These are phyloP conservation scores for Xenopus borealis DNA, from an alignment of 2,113 vertebrate genomes.

Conservation along the genomic window DNA sequence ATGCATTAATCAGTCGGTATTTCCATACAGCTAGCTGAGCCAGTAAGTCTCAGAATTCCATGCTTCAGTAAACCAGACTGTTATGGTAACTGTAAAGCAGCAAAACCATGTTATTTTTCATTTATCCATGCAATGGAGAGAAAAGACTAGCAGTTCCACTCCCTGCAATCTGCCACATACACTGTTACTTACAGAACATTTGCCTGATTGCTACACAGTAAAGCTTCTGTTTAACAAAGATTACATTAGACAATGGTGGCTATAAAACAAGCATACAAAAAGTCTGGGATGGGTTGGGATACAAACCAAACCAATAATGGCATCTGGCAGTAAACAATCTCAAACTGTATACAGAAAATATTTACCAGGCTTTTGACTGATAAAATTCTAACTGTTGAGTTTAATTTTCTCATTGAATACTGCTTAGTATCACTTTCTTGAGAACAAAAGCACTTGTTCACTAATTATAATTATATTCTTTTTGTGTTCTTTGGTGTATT, in stretches of 20 bases:
- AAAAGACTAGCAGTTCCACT: slow-evolving; percentile 5
- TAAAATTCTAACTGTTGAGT: too few relatives aligned
- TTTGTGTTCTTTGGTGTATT: too few relatives aligned
- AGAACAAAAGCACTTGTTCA: too few relatives aligned
- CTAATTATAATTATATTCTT: too few relatives aligned
- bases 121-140: background rate
- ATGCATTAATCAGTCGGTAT: background rate
- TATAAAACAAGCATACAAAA: background rate
- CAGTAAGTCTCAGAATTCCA: background rate
- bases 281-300: background rate
- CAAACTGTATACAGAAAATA: background rate
- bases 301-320: background rate
- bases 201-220: slow-evolving; percentile 2
- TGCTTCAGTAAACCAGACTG: background rate
- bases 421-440: too few relatives aligned
- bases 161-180: background rate
- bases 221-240: slow-evolving; percentile 5
- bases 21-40: background rate
- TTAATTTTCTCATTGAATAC: too few relatives aligned
- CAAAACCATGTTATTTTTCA: slow-evolving; percentile 9
- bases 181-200: slow-evolving; percentile 2
- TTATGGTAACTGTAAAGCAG: background rate
- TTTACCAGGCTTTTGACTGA: background rate
- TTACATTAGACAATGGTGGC: slow-evolving; percentile 2
- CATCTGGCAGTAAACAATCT: background rate